Base-by-base conservation (phyloP, 2,888 invertebrate genomes). In the Caenorhabditis sp. region DNA sequence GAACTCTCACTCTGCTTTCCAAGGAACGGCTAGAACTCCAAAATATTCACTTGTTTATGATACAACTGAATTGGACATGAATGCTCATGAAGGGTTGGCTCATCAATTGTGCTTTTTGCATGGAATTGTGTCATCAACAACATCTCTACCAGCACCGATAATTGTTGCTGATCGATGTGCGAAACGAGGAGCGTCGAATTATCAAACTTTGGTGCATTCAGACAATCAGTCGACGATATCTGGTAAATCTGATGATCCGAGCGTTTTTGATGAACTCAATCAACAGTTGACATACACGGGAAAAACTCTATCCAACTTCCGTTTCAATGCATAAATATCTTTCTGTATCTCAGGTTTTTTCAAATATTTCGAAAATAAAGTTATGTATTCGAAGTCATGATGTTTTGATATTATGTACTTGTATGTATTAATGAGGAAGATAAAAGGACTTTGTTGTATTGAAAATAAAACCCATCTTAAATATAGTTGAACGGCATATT, bases 1-100 rank as follows among this genome's bases (percentile, higher is more conserved):
- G 63, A 70, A 65, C 23, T 19, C 66, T 23, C 70, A 70, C 27
- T 21, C 17, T 8, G 67, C 70, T 1, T 67, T 75, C 63, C 66
- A 75, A 43, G 74, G 69, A 8, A 62, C 66, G 17, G 62, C 66
- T 5, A 69, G 63, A 59, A 51, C 62, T 1, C 59, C 61, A n/a
- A 70, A 69, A 37, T 71, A 23, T 55, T 31, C 66, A 17, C 21
- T 62, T 26, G 27, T 74, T 3, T 36, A 12, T 17, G 49, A 73
- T 36, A 43, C 50, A 43, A 6, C 58, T 19, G 19, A 31, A 17
- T 12, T 49, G 6, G 19, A 37, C 12, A 50, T 59, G 66, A 37
- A 66, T 8, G 14, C 24, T 1, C 50, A 54, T 36, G 53, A 62
- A 17, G 51, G 26, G 14, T 36, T 69, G 31, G 65, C 69, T 12